Evolutionary conservation across 2,888 invertebrate genomes (phyloP), one percentile per base, ranked within the genome.

Genomic region (Apodemia zela): DNA sequence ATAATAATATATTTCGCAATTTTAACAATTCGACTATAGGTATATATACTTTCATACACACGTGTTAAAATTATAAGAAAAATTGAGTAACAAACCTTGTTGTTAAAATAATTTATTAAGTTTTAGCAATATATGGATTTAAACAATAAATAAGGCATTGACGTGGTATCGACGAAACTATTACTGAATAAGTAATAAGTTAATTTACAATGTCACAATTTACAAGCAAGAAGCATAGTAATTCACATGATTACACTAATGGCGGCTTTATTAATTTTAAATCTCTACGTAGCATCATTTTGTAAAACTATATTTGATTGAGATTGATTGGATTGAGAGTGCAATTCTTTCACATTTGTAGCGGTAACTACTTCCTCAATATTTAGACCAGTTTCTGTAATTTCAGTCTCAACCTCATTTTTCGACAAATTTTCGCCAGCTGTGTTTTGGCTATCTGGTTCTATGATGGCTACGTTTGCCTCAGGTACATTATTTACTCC

Each of bases 91-190:
- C 81, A 77, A 69, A 67, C 29, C 69, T 66, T 76, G 77, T 77
- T 87, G 85, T 87, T 89, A 89, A 89, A 90, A 89, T 89, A 89
- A 75, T 89, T 89, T 90, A 89, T 89, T 89, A 77, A 80, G 75
- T 84, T 85, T 82, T 81, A 86, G 89, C 87, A 82, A 84, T 83
- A 82, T 85, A 84, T 84, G 82, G 84, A 78, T 83, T n/a, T 87
- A 87, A 87, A 88, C 85, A 84, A 87, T 83, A 83, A 82, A 75
- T 90, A 91, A 90, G 90, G 91, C 91, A 89, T 84, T 91, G 87
- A 85, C 79, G 89, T 88, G 89, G 82, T 87, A 81, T 85, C 84
- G 77, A 86, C 84, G 85, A 87, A 79, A 81, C 83, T 87, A 85
- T 83, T 80, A 77, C 82, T 84, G 81, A 84, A 75, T 81, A 83